Percentiles rank a stretch among this genome's conserved stretches.
phyloP scores from a whole-genome alignment of 2,113 vertebrate genomes.

The Sturnira hondurensis region DNA sequence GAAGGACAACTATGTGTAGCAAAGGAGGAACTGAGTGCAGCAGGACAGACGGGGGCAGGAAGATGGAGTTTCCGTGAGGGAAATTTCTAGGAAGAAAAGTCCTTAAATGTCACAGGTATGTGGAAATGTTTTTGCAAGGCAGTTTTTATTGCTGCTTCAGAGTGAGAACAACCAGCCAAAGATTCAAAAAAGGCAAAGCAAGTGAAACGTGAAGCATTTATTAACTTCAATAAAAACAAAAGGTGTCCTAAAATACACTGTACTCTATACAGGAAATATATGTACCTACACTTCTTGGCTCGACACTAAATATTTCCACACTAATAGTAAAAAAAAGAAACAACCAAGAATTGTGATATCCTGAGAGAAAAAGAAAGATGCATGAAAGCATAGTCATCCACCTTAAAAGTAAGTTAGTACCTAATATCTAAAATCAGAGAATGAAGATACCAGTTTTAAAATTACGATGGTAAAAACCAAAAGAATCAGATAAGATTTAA shows the following conservation, averaged over 20 bases:
- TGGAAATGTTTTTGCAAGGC: neutral
- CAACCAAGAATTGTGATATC: neutral
- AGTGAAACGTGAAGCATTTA: neutral
- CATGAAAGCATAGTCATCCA: neutral
- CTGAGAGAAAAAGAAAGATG: neutral
- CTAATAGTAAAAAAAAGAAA: neutral
- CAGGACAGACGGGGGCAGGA: neutral
- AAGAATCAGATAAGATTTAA: neutral
- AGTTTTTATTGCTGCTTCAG: neutral
- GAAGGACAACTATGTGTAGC: neutral
- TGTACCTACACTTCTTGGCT: neutral
- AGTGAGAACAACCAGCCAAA: neutral
- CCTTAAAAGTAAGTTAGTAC: neutral
- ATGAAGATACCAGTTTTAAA: neutral
- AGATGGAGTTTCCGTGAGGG: neutral
- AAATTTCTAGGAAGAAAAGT: neutral
- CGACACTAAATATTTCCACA: neutral
- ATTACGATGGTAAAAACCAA: neutral
- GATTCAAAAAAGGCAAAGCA: neutral
- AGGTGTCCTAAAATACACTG: neutral
- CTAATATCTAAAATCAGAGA: neutral
- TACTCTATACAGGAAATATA: neutral
- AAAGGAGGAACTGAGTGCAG: neutral
- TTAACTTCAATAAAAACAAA: neutral
- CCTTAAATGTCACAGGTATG: neutral